A percentile compares a stretch with the other conserved stretches of the same genome.
Conservation (phyloP, 2,888 invertebrate genomes). For the Pheosia tremula region DNA sequence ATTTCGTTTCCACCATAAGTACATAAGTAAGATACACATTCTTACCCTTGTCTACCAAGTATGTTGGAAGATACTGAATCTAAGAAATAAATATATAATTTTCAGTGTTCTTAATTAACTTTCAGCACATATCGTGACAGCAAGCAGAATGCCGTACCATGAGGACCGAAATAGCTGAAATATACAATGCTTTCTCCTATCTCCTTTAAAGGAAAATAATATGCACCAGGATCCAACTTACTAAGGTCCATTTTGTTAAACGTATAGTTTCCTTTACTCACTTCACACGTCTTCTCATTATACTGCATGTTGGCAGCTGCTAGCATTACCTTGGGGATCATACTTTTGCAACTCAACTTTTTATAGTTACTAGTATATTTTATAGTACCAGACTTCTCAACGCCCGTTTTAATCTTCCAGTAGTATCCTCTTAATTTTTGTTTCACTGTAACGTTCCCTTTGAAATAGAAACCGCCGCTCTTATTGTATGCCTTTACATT, state of each 20-base stretch:
- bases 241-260: slow-evolving; percentile 42
- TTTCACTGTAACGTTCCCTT: slow-evolving; percentile 39
- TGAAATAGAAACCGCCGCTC: slow-evolving; percentile 34
- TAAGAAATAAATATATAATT: background rate
- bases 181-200: slow-evolving; percentile 39
- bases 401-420: slow-evolving; percentile 39
- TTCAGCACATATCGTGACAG: slow-evolving; percentile 24
- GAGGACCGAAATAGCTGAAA: slow-evolving; percentile 30
- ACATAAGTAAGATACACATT: too few relatives aligned
- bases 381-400: slow-evolving; percentile 23
- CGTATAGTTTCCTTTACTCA: slow-evolving; percentile 41
- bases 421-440: slow-evolving; percentile 37
- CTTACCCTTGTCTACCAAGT: too few relatives aligned
- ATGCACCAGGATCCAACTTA: slow-evolving; percentile 38
- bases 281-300: slow-evolving; percentile 39
- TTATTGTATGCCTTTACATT: slow-evolving; percentile 30
- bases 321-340: slow-evolving; percentile 37
- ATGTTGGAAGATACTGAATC: too few relatives aligned
- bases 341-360: slow-evolving; percentile 43
- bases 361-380: slow-evolving; percentile 34
- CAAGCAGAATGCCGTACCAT: slow-evolving; percentile 34
- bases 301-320: slow-evolving; percentile 33
- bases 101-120: slow-evolving; percentile 15
- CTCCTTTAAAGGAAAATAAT: slow-evolving; percentile 43
- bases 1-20: too few relatives aligned